phyloP scores from a whole-genome alignment of 2,113 vertebrate species.

The Archocentrus centrarchus region DNA sequence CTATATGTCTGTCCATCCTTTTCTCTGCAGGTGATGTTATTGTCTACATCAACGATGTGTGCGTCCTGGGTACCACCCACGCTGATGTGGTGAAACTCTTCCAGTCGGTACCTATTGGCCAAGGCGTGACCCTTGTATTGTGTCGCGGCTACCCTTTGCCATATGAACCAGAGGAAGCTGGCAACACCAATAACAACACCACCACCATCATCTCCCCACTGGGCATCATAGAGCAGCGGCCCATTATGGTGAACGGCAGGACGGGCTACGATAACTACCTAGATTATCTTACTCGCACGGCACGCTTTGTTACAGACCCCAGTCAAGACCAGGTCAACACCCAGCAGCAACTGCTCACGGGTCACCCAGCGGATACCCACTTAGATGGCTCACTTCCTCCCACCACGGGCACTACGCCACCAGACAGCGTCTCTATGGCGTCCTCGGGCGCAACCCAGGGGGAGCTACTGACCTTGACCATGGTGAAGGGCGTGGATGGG shows the following conservation, averaged over 20 bases:
- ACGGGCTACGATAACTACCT: conserved; percentile 97
- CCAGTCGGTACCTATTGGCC: conserved; percentile 97
- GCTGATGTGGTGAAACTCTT: conserved; percentile 99
- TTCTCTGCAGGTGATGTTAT: conserved; percentile 92
- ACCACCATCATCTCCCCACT: conserved; percentile 89
- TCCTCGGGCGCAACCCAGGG: conserved; percentile 93
- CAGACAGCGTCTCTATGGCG: conserved; percentile 94
- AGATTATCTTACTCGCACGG: conserved; percentile 96
- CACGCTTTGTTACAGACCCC: conserved; percentile 84
- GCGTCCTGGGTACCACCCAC: conserved; percentile 98
- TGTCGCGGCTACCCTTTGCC: conserved; percentile 97
- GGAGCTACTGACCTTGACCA: conserved; percentile 95
- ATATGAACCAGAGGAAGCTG: conserved; percentile 94
- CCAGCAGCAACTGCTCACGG: conserved; percentile 84
- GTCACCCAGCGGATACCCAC: conserved; percentile 93
- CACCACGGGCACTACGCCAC: conserved; percentile 80
- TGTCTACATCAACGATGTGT: conserved; percentile 98
- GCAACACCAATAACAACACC: conserved; percentile 74
- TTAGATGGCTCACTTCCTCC: conserved; percentile 90
- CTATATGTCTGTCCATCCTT: not conserved
- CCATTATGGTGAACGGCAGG: conserved; percentile 93
- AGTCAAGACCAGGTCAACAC: conserved; percentile 85
- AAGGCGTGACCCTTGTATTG: conserved; percentile 95
- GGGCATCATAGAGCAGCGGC: conserved; percentile 94
- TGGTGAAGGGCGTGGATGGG: conserved; percentile 97